Percentiles rank a stretch among this genome's conserved stretches.
phyloP scores from a whole-genome alignment of 1,140 invertebrate species.

The Formica selysi region DNA sequence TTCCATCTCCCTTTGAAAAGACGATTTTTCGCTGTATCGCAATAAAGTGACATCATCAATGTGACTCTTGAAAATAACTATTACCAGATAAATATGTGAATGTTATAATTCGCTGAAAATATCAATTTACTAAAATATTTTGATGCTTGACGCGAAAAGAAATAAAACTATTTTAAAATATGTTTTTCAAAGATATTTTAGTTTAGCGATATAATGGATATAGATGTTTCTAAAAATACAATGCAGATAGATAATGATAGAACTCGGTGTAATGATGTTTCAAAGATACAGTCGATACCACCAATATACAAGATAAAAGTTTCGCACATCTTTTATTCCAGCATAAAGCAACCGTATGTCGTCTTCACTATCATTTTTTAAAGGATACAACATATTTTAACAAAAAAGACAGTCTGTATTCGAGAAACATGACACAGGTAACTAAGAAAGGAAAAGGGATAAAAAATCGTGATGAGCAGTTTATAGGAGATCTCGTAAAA shows the following conservation, averaged over 20 bases:
- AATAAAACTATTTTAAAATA: conserved; percentile 1
- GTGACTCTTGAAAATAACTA: neutral
- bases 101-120: neutral
- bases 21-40: conserved; percentile 14
- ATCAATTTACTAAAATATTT: neutral
- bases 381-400: conserved; percentile 40
- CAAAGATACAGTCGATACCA: conserved; percentile 11
- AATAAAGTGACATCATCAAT: conserved; percentile 31
- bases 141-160: neutral
- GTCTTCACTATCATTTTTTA: conserved; percentile 40
- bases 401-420: conserved; percentile 46
- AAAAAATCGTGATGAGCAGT: conserved; percentile 48
- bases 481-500: conserved; percentile 53
- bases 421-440: conserved; percentile 10
- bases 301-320: conserved; percentile 18
- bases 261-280: conserved; percentile 30
- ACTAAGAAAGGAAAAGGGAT: conserved; percentile 42
- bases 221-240: neutral
- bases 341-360: conserved; percentile 35
- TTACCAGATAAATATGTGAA: neutral
- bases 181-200: neutral
- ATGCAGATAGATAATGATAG: conserved; percentile 13
- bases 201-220: too few species aligned
- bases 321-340: conserved; percentile 35
- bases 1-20: conserved; percentile 17